Evolutionary conservation across 2,797 vertebrate genomes (phyloP), one percentile per base, ranked within the genome.

Genomic region (Chaunax sp.): DNA sequence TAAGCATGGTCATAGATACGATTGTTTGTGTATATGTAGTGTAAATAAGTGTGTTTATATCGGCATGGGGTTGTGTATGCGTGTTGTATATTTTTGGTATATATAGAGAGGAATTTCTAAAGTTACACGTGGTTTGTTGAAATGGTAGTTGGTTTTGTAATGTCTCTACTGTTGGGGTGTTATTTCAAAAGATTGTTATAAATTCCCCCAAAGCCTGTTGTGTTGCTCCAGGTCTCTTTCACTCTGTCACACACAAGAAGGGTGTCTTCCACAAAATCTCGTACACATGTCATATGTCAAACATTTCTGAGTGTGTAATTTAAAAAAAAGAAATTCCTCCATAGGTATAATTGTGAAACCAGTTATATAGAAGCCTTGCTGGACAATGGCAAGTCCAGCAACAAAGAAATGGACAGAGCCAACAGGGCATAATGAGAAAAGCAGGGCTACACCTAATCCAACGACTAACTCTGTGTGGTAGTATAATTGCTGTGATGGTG

Each of bases 401-500:
- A 84, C 79, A 87, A 84, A 87, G 67, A 85, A 75, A 59, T 14
- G 69, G 77, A 49, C 80, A 53, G 56, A 78, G 69, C 73, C 69
- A 73, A 45, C 51, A 40, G 72, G 26, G 40, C 46, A 1, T 84
- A 78, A 89, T 83, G 86, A 85, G 80, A 82, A 85, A 88, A 84
- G 67, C 86, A 83, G 81, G 0, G 26, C 69, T 69, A 15, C 11
- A 46, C 51, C 62, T 71, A 70, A 74, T 80, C 68, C 77, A 75
- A 71, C 61, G 14, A 51, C 46, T 61, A 68, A 84, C 80, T 77
- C 75, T 71, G 62, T 49, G 37, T 49, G 67, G 76, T 83, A 86
- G 55, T 18, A 25, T 67, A 72, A 81, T 50, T 55, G 53, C 55
- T 40, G 46, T 53, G 53, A 64, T 46, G 63, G 75, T 40, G 78